Percentiles rank a stretch among this genome's conserved stretches.
Evolutionary conservation across 2,113 vertebrate species (phyloP).

Genomic region (Candoia aspera): DNA sequence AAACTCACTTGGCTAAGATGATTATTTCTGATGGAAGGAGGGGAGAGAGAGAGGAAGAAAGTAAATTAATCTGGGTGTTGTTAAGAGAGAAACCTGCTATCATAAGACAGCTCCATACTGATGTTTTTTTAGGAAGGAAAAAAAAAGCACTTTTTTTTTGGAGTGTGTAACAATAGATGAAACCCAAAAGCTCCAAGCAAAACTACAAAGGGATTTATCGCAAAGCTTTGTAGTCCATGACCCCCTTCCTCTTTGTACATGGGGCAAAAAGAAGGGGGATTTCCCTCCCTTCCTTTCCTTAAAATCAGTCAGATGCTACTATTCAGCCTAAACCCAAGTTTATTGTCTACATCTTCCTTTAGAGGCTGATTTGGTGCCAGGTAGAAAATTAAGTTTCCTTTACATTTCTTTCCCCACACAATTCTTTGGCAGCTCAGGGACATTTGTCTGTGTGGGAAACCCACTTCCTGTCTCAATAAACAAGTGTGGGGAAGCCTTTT

Average conservation of each 20-base stretch:
- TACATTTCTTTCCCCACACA: slow-evolving; percentile 72
- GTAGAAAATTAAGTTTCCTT: slow-evolving; percentile 83
- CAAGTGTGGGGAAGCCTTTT: slow-evolving; percentile 74
- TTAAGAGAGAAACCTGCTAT: slow-evolving; percentile 17
- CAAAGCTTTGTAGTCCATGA: slow-evolving; percentile 53
- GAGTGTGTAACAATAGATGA: slow-evolving; percentile 19
- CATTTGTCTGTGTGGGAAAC: slow-evolving; percentile 89
- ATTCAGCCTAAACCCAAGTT: slow-evolving; percentile 62
- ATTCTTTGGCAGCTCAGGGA: slow-evolving; percentile 73
- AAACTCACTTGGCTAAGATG: too few relatives aligned
- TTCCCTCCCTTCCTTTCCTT: slow-evolving; percentile 29
- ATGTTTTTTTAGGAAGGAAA: neutral
- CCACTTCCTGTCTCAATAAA: slow-evolving; percentile 86
- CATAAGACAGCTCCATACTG: slow-evolving; percentile 35
- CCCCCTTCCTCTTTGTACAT: slow-evolving; percentile 40
- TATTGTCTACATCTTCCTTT: slow-evolving; percentile 73
- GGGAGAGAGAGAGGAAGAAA: neutral
- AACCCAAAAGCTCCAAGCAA: slow-evolving; percentile 29
- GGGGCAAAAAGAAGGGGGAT: slow-evolving; percentile 44
- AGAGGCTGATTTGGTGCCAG: slow-evolving; percentile 76
- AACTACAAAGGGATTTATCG: slow-evolving; percentile 44
- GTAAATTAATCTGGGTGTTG: neutral
- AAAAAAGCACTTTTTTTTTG: slow-evolving; percentile 21
- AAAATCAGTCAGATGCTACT: slow-evolving; percentile 74
- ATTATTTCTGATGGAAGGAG: too few relatives aligned